phyloP scores from a whole-genome alignment of 2,888 invertebrate genomes.

The Tipula helvola region DNA sequence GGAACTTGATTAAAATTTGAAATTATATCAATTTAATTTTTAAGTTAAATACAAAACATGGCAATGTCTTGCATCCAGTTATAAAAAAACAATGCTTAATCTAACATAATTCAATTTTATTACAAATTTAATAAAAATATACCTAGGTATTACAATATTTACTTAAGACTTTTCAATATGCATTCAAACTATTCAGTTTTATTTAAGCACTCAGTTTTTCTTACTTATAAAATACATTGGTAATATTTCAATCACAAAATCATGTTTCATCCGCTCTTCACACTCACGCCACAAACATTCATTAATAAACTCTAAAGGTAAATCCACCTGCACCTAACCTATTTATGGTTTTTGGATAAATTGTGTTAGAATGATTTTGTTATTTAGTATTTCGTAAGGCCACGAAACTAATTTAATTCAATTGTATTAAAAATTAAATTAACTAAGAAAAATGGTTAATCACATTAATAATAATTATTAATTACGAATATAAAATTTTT shows the following conservation, averaged over 20 bases:
- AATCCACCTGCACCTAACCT: background rate
- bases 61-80: no score
- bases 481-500: background rate
- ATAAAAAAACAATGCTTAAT: no score
- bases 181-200: background rate
- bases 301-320: background rate
- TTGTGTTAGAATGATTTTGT: background rate
- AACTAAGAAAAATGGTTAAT: background rate
- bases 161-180: background rate
- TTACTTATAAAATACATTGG: background rate
- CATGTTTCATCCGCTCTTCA: background rate
- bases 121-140: background rate
- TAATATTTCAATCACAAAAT: background rate
- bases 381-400: background rate
- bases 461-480: background rate
- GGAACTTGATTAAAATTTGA: no score
- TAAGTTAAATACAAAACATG: no score
- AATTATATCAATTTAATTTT: no score
- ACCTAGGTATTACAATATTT: background rate
- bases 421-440: background rate
- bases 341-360: background rate
- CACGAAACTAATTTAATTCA: background rate
- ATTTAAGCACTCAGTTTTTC: background rate
- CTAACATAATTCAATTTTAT: background rate
- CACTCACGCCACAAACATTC: background rate